These are phyloP conservation scores for Cephus spinipes DNA, from an alignment of 2,888 invertebrate species.

Conservation along the genomic window DNA sequence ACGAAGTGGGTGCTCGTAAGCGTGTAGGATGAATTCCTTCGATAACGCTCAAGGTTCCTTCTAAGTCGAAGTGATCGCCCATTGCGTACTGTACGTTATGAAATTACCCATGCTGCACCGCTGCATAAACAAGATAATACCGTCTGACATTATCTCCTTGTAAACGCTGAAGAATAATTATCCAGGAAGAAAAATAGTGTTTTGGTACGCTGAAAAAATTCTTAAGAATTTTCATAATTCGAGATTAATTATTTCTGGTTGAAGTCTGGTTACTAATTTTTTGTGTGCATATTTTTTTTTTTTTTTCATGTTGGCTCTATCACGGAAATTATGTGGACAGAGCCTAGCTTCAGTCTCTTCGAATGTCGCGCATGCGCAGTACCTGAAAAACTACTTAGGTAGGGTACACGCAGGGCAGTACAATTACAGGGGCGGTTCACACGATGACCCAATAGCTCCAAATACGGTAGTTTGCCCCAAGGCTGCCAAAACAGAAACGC, in stretches of 20 bases:
- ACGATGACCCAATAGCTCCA: constrained; percentile 33
- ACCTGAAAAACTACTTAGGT: background rate
- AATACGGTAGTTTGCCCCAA: constrained; percentile 32
- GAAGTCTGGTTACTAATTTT: no score
- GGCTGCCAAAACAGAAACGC: constrained; percentile 30
- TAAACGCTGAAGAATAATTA: background rate
- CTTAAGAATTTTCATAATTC: background rate
- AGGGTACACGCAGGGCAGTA: background rate
- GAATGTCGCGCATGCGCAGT: background rate
- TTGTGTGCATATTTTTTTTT: no score
- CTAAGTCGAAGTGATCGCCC: constrained; percentile 9
- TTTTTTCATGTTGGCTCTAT: background rate
- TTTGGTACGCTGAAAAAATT: background rate
- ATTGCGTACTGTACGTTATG: constrained; percentile 10
- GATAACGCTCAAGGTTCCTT: constrained; percentile 25
- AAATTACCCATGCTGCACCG: constrained; percentile 4
- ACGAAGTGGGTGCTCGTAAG: constrained; percentile 9
- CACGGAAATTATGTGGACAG: background rate
- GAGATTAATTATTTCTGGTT: background rate
- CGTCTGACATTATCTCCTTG: background rate
- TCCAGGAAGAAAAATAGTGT: background rate
- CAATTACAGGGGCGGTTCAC: background rate
- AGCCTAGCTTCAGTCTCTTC: background rate
- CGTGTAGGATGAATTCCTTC: constrained; percentile 24
- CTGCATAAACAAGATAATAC: background rate